Conservation (phyloP, 1,140 invertebrate species). For the Dinothrombium tinctorium region DNA sequence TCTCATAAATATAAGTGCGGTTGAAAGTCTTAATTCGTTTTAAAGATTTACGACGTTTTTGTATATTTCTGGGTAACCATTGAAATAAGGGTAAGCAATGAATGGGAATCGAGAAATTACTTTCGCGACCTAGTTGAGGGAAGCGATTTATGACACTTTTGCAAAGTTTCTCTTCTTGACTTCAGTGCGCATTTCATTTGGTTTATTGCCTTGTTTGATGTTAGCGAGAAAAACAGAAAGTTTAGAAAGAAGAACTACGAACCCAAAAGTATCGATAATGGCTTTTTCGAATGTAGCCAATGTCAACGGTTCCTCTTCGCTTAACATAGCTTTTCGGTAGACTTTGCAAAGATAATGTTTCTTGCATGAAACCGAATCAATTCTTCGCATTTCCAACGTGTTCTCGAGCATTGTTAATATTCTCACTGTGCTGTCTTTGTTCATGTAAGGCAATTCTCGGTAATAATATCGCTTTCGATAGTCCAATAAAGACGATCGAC, state of each 20-base stretch:
- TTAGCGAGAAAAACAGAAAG: too few species aligned
- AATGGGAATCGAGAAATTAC: too few species aligned
- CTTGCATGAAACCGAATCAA: slow-evolving; percentile 4
- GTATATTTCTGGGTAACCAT: too few species aligned
- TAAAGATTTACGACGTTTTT: too few species aligned
- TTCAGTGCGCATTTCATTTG: too few species aligned
- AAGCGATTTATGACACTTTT: too few species aligned
- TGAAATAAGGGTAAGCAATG: too few species aligned
- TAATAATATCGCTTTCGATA: background rate
- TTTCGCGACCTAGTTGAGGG: too few species aligned
- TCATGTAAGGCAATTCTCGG: slow-evolving; percentile 8
- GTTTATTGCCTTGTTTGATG: too few species aligned
- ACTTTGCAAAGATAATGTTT: slow-evolving; percentile 10
- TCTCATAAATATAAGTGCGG: background rate
- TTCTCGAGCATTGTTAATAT: slow-evolving; percentile 8
- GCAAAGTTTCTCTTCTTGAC: too few species aligned
- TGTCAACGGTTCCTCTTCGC: background rate
- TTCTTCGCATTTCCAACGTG: slow-evolving; percentile 7
- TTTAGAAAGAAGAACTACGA: background rate
- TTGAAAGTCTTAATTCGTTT: too few species aligned
- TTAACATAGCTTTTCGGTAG: slow-evolving; percentile 3
- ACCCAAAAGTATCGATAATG: slow-evolving; percentile 9
- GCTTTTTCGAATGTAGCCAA: slow-evolving; percentile 8
- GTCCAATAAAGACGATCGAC: slow-evolving; percentile 1
- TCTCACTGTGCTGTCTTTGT: slow-evolving; percentile 3